Base-by-base conservation (phyloP, 2,888 invertebrate genomes). In the Ectropis crepuscularia region DNA sequence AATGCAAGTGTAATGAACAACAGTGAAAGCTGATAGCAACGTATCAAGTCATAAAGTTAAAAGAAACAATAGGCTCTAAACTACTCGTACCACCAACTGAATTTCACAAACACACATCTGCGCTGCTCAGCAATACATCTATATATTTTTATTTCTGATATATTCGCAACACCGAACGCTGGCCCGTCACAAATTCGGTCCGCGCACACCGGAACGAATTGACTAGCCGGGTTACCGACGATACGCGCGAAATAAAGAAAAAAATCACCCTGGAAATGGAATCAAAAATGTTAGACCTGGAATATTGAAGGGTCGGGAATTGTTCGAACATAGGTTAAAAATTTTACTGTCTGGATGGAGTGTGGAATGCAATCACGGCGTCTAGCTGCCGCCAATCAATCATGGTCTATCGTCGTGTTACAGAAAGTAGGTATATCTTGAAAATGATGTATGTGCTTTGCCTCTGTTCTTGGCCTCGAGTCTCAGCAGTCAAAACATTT, bases 121-220 rank as follows among this genome's bases (percentile, higher is more conserved):
- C 37, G n/a, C 37, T 37, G 48, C 53, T 9, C 8, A 41, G 41
- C 5, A 53, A 5, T 45, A 2, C 11, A 36, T 41, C 38, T 16
- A 28, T 43, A 28, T 37, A 55, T 5, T 62, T 57, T 57, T 48
- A 49, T 65, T 66, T 54, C 12, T 39, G 28, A 7, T 41, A 57
- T 53, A 54, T 67, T 62, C 53, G 8, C 54, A 46, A 50, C 53
- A 53, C 61, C 57, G 66, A 72, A 75, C 73, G 53, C 71, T 70
- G 72, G 70, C 67, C 39, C 51, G 72, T 77, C 79, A 69, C 70
- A 78, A 82, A 84, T 76, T 78, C 79, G 77, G 74, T 79, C 74
- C 74, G 75, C 72, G 75, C 72, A 76, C 74, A 72, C 72, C 74
- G 80, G 77, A 87, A 85, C 84, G 80, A 88, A 87, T 83, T 82